phyloP scores from a whole-genome alignment of 2,888 invertebrate genomes.

The Cenopis cana region DNA sequence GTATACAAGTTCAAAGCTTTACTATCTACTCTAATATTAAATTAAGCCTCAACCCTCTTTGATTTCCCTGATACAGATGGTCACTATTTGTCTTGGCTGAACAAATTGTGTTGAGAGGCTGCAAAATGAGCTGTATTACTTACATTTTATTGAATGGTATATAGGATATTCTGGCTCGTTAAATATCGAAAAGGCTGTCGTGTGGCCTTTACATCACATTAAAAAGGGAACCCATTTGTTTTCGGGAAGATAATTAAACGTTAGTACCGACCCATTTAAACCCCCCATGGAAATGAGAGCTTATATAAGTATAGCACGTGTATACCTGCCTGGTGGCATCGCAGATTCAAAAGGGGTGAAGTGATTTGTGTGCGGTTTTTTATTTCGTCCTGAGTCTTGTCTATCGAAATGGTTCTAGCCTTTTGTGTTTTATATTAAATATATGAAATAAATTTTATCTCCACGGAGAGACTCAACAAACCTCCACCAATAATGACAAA shows the following conservation, averaged over 20 bases:
- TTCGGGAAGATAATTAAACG: background rate
- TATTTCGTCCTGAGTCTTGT: no score
- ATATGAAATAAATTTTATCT: no score
- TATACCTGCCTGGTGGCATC: no score
- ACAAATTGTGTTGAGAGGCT: background rate
- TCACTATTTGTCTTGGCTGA: conserved; percentile 20
- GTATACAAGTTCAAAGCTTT: conserved; percentile 31
- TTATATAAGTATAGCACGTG: no score
- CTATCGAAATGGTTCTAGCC: no score
- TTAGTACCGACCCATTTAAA: background rate
- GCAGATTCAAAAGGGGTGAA: no score
- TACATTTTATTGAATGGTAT: background rate
- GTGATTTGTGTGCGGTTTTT: no score
- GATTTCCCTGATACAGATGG: conserved; percentile 26
- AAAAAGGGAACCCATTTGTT: background rate
- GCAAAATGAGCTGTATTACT: background rate
- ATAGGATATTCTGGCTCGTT: conserved; percentile 1
- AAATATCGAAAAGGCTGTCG: background rate
- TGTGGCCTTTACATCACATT: background rate
- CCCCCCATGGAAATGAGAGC: no score
- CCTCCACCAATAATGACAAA: no score
- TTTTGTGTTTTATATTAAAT: no score
- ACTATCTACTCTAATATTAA: conserved; percentile 34
- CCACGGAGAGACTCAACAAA: no score
- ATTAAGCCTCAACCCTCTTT: conserved; percentile 26